These are phyloP conservation scores for Maconellicoccus hirsutus DNA, from an alignment of 1,140 invertebrate species.

Conservation along the genomic window DNA sequence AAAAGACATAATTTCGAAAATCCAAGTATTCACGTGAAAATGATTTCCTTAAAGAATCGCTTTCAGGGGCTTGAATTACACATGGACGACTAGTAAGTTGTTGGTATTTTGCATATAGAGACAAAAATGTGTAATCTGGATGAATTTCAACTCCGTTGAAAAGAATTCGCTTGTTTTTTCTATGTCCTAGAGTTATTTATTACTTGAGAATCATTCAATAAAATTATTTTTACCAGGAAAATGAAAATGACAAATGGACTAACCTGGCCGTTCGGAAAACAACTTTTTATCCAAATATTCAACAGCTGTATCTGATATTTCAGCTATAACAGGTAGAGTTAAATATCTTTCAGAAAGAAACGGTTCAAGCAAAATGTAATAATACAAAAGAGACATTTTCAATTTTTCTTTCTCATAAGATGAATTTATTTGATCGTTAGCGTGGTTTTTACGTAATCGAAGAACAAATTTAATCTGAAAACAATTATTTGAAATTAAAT, in stretches of 20 bases:
- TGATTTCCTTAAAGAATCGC: not conserved
- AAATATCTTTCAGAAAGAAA: not conserved
- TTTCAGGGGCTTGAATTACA: not conserved
- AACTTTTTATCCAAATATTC: not conserved
- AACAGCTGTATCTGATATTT: not conserved
- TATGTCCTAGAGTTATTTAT: not conserved
- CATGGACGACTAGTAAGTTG: not conserved
- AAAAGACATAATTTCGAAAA: slow-evolving; percentile 6
- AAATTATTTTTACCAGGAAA: too few species aligned
- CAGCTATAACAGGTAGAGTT: not conserved
- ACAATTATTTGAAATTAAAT: not conserved
- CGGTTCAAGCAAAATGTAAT: not conserved
- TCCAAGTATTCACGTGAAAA: not conserved
- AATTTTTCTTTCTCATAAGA: not conserved
- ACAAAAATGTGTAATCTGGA: slow-evolving; percentile 6
- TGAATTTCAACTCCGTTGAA: not conserved
- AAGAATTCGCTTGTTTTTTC: not conserved
- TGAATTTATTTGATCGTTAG: not conserved
- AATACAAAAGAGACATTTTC: not conserved
- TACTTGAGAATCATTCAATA: not conserved
- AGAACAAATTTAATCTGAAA: not conserved
- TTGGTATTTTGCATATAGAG: not conserved
- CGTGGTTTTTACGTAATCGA: not conserved
- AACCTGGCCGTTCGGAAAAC: not conserved
- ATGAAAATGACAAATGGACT: not conserved